Percentiles rank a stretch among this genome's conserved stretches.
phyloP scores from a whole-genome alignment of 2,113 vertebrate species.

The Hydrochoerus hydrochaeris region DNA sequence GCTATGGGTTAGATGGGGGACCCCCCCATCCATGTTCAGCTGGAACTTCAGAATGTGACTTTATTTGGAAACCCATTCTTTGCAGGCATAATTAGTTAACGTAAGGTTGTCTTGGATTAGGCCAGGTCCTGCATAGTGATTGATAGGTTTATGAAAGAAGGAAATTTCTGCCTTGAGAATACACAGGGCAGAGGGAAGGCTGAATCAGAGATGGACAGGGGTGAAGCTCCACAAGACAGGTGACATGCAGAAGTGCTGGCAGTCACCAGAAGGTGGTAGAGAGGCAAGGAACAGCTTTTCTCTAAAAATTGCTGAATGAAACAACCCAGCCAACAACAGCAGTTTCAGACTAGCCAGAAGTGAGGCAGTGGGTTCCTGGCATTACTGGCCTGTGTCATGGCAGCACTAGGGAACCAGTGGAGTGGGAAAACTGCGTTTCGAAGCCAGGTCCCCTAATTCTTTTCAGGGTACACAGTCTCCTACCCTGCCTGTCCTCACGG shows the following conservation, averaged over 20 bases:
- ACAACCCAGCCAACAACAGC: too few relatives aligned
- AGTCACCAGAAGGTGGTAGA: neutral
- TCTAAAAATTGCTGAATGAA: neutral
- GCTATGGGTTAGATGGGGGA: neutral
- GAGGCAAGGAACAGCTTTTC: neutral
- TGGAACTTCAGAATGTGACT: neutral
- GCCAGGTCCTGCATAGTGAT: neutral
- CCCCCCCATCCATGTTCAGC: neutral
- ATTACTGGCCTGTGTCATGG: neutral
- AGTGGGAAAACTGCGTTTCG: neutral
- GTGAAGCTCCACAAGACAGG: neutral
- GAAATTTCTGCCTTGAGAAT: too few relatives aligned
- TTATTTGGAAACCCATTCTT: neutral
- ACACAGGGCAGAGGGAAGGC: neutral
- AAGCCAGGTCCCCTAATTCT: neutral
- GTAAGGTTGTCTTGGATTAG: neutral
- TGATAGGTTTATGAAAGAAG: neutral
- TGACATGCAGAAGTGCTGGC: neutral
- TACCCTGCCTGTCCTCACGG: accelerated
- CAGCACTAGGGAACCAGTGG: neutral
- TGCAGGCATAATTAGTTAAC: neutral
- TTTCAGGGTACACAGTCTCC: neutral
- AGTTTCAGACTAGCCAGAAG: neutral
- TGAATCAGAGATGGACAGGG: too few relatives aligned
- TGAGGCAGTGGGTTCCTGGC: neutral